phyloP scores from a whole-genome alignment of 1,140 invertebrate genomes.

The Helicorthomorpha holstii region DNA sequence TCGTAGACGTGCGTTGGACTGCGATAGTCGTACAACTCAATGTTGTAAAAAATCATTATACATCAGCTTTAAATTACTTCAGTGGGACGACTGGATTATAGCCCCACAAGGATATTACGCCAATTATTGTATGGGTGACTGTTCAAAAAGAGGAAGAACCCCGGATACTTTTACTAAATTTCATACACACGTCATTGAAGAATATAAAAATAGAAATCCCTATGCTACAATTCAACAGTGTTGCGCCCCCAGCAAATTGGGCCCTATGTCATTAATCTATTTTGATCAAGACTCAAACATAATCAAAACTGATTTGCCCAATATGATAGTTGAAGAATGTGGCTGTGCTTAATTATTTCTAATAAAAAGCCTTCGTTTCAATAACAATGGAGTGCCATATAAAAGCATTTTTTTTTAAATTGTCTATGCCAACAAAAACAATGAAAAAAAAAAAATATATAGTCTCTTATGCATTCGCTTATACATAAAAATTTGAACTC shows the following conservation, averaged over 20 bases:
- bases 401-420: too few species aligned
- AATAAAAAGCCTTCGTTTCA: too few species aligned
- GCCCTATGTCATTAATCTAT: slow-evolving; percentile 81
- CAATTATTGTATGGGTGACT: slow-evolving; percentile 85
- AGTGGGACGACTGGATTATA: slow-evolving; percentile 92
- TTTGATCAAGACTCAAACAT: slow-evolving; percentile 78
- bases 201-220: slow-evolving; percentile 57
- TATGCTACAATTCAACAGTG: slow-evolving; percentile 57
- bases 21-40: slow-evolving; percentile 49
- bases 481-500: too few species aligned
- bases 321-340: slow-evolving; percentile 93
- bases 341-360: slow-evolving; percentile 73
- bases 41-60: slow-evolving; percentile 84
- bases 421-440: too few species aligned
- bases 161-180: slow-evolving; percentile 69
- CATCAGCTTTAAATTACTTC: slow-evolving; percentile 72
- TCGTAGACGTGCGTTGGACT: slow-evolving; percentile 61
- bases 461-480: too few species aligned
- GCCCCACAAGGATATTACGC: slow-evolving; percentile 70
- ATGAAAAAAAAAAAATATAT: too few species aligned
- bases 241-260: slow-evolving; percentile 85
- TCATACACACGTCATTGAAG: slow-evolving; percentile 76
- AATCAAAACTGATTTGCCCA: slow-evolving; percentile 81
- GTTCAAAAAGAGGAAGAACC: slow-evolving; percentile 38
- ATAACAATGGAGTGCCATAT: too few species aligned